A percentile compares a stretch with the other conserved stretches of the same genome.
Evolutionary conservation across 1,140 invertebrate species (phyloP).

Genomic region (Homalodisca vitripennis): DNA sequence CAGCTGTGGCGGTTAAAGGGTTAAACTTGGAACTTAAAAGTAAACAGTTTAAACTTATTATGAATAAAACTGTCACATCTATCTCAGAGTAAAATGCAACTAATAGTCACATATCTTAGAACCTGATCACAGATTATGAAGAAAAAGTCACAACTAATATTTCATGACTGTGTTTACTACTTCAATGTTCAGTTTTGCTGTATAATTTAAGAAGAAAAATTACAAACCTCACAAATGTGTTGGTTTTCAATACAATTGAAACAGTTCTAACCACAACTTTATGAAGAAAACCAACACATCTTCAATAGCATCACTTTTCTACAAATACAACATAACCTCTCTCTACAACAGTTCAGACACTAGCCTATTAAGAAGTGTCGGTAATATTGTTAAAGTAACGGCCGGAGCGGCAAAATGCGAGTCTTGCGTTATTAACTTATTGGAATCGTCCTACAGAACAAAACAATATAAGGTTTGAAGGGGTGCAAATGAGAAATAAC

Average conservation of each 20-base stretch:
- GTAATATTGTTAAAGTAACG: no score
- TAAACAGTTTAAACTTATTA: not conserved
- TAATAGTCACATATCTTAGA: not conserved
- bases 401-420: no score
- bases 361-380: no score
- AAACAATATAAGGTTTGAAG: no score
- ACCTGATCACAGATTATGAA: not conserved
- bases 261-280: not conserved
- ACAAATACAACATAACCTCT: not conserved
- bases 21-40: no score
- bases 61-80: not conserved
- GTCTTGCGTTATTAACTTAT: no score
- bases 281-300: not conserved
- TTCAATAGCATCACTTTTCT: not conserved
- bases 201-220: not conserved
- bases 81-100: not conserved
- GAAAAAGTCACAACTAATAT: not conserved
- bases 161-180: no score
- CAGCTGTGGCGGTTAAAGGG: no score
- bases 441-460: no score
- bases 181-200: not conserved
- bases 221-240: not conserved
- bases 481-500: no score
- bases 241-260: not conserved
- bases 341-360: not conserved